phyloP scores from a whole-genome alignment of 2,888 invertebrate genomes.

The Tryphoninae sp. region DNA sequence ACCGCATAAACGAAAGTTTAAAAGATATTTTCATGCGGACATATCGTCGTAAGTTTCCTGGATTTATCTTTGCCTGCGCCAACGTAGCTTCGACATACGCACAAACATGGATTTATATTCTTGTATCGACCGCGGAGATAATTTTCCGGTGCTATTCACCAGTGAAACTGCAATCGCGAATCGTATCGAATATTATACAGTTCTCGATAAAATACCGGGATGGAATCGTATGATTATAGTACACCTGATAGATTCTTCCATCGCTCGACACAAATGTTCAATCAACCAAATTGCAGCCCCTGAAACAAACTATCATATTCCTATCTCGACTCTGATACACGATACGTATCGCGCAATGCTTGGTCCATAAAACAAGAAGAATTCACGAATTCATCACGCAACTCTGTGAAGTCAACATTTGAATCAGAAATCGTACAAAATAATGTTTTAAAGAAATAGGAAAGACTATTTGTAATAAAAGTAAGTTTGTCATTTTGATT shows the following conservation, averaged over 20 bases:
- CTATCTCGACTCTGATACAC: not conserved
- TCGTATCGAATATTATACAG: conserved; percentile 9
- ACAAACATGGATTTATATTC: too few relatives aligned
- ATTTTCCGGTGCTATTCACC: too few relatives aligned
- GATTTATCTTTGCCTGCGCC: too few relatives aligned
- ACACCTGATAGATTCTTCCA: conserved; percentile 1
- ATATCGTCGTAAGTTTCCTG: not conserved
- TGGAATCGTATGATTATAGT: not conserved
- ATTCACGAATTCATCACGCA: not conserved
- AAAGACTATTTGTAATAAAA: too few relatives aligned
- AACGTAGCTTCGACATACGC: too few relatives aligned
- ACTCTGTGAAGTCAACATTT: not conserved
- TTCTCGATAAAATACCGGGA: not conserved
- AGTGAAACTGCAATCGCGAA: conserved; percentile 12
- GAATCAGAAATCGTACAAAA: not conserved
- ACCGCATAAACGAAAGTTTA: conserved; percentile 11
- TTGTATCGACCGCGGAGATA: too few relatives aligned
- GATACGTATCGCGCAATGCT: not conserved
- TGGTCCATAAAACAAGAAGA: too few relatives aligned
- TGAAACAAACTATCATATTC: not conserved
- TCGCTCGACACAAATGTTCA: not conserved
- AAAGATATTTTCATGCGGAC: conserved; percentile 24
- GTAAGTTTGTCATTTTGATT: too few relatives aligned
- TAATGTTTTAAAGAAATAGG: not conserved
- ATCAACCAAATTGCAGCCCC: conserved; percentile 10